Conservation (phyloP, 2,888 invertebrate genomes). For the Xestia ashworthii region DNA sequence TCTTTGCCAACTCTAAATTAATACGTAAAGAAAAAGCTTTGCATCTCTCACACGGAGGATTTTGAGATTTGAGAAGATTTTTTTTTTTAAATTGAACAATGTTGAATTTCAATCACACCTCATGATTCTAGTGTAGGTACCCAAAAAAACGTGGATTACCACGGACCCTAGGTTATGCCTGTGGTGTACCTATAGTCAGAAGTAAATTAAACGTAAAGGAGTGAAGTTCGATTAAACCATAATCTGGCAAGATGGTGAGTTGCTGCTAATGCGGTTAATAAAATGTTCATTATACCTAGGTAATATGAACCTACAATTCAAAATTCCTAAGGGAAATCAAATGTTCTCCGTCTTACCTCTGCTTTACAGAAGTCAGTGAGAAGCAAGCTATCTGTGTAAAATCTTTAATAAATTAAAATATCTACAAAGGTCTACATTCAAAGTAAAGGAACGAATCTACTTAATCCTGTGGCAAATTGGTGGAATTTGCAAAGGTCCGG, state of each 20-base stretch:
- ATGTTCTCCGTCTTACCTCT: slow-evolving; percentile 21
- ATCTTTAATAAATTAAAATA: slow-evolving; percentile 9
- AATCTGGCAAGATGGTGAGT: slow-evolving; percentile 21
- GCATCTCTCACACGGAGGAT: background rate
- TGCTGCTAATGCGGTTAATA: slow-evolving; percentile 35
- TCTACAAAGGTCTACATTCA: background rate
- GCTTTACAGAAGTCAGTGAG: slow-evolving; percentile 21
- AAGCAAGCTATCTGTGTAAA: background rate
- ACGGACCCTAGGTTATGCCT: background rate
- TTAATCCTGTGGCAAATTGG: background rate
- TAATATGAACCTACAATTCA: slow-evolving; percentile 31
- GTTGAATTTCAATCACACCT: background rate
- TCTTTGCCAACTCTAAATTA: no score
- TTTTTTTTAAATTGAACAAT: background rate
- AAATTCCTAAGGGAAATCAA: slow-evolving; percentile 48
- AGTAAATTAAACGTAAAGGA: background rate
- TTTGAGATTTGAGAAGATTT: background rate
- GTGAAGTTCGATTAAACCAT: slow-evolving; percentile 14
- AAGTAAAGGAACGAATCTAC: background rate
- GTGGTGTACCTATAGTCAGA: background rate
- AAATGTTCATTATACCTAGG: slow-evolving; percentile 35
- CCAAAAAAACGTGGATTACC: background rate
- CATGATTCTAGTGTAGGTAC: background rate
- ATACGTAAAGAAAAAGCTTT: background rate
- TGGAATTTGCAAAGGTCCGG: background rate